These are phyloP conservation scores for Podarcis siculus DNA, from an alignment of 2,797 vertebrate species.

Conservation along the genomic window DNA sequence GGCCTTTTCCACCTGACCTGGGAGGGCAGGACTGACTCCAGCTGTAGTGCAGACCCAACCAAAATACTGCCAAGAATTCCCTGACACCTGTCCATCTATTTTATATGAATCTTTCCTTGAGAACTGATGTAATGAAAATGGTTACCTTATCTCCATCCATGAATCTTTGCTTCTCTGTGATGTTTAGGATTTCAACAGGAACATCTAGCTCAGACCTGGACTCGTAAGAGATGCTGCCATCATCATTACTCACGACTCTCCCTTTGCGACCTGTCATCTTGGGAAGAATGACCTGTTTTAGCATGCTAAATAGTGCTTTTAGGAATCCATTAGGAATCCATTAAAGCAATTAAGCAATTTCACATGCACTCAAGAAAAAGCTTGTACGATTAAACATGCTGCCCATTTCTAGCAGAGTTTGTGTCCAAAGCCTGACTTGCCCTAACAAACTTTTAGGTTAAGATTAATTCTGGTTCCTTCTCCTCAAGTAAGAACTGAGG, in stretches of 20 bases:
- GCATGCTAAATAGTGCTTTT: not conserved
- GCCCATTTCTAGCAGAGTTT: not conserved
- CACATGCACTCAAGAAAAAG: not conserved
- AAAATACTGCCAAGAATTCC: not conserved
- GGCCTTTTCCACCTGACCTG: no score
- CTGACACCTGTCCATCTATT: not conserved
- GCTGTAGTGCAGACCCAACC: not conserved
- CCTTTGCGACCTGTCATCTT: slow-evolving; percentile 99
- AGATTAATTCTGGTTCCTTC: no score
- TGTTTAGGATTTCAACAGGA: slow-evolving; percentile 96
- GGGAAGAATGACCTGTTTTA: not conserved
- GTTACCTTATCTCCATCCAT: slow-evolving; percentile 98
- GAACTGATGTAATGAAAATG: not conserved
- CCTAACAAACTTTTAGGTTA: not conserved
- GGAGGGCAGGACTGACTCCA: no score
- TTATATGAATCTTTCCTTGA: not conserved
- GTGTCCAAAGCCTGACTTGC: not conserved
- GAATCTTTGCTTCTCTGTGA: slow-evolving; percentile 97
- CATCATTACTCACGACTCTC: slow-evolving; percentile 95
- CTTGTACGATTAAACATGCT: not conserved
- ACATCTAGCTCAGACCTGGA: slow-evolving; percentile 96
- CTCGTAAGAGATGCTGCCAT: slow-evolving; percentile 96
- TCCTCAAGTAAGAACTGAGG: not conserved
- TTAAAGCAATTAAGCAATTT: not conserved
- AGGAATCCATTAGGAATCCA: not conserved